Percentiles rank a stretch among this genome's conserved stretches.
These are phyloP conservation scores for Vicugna pacos DNA, from an alignment of 2,113 vertebrate species.

Conservation along the genomic window DNA sequence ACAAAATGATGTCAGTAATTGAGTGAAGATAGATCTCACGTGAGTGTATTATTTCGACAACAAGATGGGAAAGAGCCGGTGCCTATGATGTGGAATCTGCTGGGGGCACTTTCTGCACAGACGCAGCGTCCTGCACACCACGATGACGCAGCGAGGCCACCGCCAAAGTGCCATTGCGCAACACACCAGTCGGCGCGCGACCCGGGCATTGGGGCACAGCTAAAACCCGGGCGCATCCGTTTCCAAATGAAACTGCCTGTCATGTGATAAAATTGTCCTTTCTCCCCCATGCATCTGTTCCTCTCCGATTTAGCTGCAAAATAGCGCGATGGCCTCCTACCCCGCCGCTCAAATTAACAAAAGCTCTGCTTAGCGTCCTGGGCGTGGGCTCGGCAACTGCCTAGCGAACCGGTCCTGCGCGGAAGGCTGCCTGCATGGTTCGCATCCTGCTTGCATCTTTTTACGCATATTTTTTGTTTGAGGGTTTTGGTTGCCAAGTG, in stretches of 20 bases:
- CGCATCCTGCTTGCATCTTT: neutral
- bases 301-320: constrained; percentile 25
- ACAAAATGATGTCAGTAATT: constrained; percentile 83
- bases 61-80: constrained; percentile 18
- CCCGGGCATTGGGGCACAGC: neutral
- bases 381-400: constrained; percentile 47
- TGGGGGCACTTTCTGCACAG: neutral
- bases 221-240: neutral
- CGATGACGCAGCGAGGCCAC: fast-evolving
- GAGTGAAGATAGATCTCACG: constrained; percentile 80
- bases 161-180: fast-evolving
- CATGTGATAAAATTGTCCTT: constrained; percentile 4
- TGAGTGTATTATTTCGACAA: constrained; percentile 72
- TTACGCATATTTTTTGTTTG: constrained; percentile 35
- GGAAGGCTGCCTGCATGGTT: constrained; percentile 37
- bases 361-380: neutral
- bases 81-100: constrained; percentile 30
- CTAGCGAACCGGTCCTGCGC: neutral
- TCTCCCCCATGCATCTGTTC: neutral
- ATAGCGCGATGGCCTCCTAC: neutral
- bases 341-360: constrained; percentile 30
- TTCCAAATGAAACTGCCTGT: constrained; percentile 24
- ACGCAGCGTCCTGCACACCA: neutral
- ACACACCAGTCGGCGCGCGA: fast-evolving
- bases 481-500: constrained; percentile 50